Percentiles rank a stretch among this genome's conserved stretches.
Evolutionary conservation across 2,113 vertebrate species (phyloP).

Genomic region (Tragelaphus buxtoni): DNA sequence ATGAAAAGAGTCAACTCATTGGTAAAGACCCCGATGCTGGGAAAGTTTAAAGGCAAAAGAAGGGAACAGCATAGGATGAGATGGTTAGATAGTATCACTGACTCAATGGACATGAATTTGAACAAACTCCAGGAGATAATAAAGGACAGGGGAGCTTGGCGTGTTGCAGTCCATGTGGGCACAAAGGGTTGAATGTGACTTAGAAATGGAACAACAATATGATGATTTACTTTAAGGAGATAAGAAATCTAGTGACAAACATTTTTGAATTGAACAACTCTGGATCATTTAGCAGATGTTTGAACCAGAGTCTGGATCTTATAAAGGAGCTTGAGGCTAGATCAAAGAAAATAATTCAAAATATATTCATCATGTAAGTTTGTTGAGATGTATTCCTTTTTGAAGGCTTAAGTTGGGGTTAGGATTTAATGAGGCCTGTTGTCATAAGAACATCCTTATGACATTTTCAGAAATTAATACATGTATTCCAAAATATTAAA

Average conservation of each 20-base stretch:
- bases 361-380: background rate
- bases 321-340: background rate
- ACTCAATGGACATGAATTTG: background rate
- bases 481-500: background rate
- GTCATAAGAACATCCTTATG: background rate
- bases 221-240: background rate
- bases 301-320: background rate
- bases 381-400: background rate
- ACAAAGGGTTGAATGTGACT: background rate
- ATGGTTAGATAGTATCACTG: background rate
- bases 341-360: background rate
- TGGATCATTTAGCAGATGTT: background rate
- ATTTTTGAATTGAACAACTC: background rate
- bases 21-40: background rate
- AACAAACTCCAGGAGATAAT: background rate
- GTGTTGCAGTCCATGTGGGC: background rate
- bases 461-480: background rate
- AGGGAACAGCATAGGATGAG: background rate
- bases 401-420: background rate
- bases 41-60: background rate
- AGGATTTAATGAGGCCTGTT: background rate
- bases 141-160: background rate
- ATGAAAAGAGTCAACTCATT: background rate
- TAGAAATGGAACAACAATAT: background rate
- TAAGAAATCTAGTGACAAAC: background rate